These are phyloP conservation scores for Egretta garzetta DNA, from an alignment of 2,113 vertebrate species.

Conservation along the genomic window DNA sequence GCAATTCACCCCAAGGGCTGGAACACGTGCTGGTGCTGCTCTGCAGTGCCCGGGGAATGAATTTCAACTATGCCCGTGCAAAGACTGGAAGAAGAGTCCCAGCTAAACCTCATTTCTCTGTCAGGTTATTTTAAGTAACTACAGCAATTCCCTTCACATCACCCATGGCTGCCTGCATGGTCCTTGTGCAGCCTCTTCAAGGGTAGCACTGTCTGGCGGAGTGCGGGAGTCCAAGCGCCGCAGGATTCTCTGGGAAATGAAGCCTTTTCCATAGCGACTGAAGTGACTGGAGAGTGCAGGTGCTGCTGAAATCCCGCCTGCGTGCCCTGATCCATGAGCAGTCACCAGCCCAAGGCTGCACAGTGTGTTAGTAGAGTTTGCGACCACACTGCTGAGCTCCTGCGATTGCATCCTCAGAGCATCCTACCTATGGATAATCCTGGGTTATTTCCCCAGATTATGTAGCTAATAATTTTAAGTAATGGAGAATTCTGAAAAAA, in stretches of 20 bases:
- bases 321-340: background rate
- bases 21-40: background rate
- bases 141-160: background rate
- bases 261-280: background rate
- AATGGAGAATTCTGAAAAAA: background rate
- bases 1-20: background rate
- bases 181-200: background rate
- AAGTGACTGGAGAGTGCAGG: background rate
- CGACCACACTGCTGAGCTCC: background rate
- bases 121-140: background rate
- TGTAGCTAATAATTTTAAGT: background rate
- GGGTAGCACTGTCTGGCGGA: background rate
- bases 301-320: background rate
- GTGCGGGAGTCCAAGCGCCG: fast-evolving
- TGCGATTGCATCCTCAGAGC: background rate
- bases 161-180: background rate
- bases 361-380: background rate
- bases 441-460: background rate
- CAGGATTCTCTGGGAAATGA: background rate
- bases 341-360: background rate
- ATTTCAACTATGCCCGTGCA: background rate
- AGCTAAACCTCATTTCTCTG: background rate
- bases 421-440: background rate
- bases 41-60: background rate
- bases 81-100: background rate